These are phyloP conservation scores for Himalopsyche anomala DNA, from an alignment of 2,888 invertebrate genomes.

Conservation along the genomic window DNA sequence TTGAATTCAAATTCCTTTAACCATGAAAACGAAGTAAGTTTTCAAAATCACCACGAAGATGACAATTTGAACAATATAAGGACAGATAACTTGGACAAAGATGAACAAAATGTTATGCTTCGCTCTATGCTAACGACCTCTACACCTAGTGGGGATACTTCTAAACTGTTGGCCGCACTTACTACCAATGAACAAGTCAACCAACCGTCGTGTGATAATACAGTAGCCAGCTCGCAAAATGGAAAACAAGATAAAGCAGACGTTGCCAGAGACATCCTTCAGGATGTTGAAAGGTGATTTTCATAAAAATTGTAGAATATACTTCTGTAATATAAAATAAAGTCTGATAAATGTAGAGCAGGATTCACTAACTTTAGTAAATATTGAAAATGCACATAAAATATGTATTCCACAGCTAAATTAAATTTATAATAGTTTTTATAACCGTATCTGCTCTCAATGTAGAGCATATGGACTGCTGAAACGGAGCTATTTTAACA, in stretches of 20 bases:
- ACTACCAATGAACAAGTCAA: slow-evolving; percentile 68
- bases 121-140: slow-evolving; percentile 69
- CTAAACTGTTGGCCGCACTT: slow-evolving; percentile 65
- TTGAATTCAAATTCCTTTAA: slow-evolving; percentile 13
- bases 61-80: neutral
- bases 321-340: too few relatives aligned
- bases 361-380: too few relatives aligned
- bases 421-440: too few relatives aligned
- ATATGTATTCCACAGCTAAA: too few relatives aligned
- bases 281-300: slow-evolving; percentile 81
- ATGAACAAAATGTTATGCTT: slow-evolving; percentile 69
- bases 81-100: slow-evolving; percentile 39
- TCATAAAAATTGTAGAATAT: neutral
- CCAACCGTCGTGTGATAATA: slow-evolving; percentile 57
- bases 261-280: slow-evolving; percentile 80
- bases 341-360: too few relatives aligned
- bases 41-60: slow-evolving; percentile 9
- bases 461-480: too few relatives aligned
- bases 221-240: slow-evolving; percentile 51
- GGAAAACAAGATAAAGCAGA: slow-evolving; percentile 68
- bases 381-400: too few relatives aligned
- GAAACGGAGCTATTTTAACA: too few relatives aligned
- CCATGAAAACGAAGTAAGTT: slow-evolving; percentile 28
- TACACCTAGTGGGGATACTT: slow-evolving; percentile 67
- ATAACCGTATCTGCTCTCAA: too few relatives aligned